Conservation (phyloP, 2,888 invertebrate species). For the Drosophila atripex region DNA sequence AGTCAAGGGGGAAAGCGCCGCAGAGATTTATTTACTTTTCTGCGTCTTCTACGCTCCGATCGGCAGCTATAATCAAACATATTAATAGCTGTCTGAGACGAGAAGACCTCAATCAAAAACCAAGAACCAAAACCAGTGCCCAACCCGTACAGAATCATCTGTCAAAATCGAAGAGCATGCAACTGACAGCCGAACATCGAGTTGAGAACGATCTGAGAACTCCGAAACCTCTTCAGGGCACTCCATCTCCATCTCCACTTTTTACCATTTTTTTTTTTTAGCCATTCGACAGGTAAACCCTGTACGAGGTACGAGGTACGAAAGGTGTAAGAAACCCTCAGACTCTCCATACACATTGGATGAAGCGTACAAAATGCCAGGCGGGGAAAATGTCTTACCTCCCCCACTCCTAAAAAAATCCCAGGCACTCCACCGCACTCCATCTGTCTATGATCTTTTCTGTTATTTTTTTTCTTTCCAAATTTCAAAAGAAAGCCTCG, state of each 20-base stretch:
- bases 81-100: slow-evolving; percentile 69
- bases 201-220: slow-evolving; percentile 50
- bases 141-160: slow-evolving; percentile 66
- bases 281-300: slow-evolving; percentile 5
- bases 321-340: slow-evolving; percentile 5
- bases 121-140: slow-evolving; percentile 16
- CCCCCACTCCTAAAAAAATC: slow-evolving; percentile 19
- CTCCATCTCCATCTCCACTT: slow-evolving; percentile 2
- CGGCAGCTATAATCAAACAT: slow-evolving; percentile 69
- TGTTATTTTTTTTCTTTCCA: slow-evolving; percentile 28
- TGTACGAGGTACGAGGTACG: slow-evolving; percentile 1
- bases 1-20: slow-evolving; percentile 15
- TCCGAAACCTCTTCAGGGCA: slow-evolving; percentile 36
- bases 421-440: slow-evolving; percentile 9
- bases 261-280: not conserved
- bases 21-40: slow-evolving; percentile 7
- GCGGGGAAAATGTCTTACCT: slow-evolving; percentile 55
- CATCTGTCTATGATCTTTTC: slow-evolving; percentile 45
- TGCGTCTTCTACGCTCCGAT: slow-evolving; percentile 5
- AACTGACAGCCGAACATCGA: slow-evolving; percentile 64
- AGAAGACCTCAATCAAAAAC: slow-evolving; percentile 70
- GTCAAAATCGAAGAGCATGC: slow-evolving; percentile 78
- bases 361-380: slow-evolving; percentile 77
- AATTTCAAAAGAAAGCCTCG: slow-evolving; percentile 61
- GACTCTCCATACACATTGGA: slow-evolving; percentile 58